Conservation (phyloP, 2,797 vertebrate genomes). For the Silurus aristotelis region DNA sequence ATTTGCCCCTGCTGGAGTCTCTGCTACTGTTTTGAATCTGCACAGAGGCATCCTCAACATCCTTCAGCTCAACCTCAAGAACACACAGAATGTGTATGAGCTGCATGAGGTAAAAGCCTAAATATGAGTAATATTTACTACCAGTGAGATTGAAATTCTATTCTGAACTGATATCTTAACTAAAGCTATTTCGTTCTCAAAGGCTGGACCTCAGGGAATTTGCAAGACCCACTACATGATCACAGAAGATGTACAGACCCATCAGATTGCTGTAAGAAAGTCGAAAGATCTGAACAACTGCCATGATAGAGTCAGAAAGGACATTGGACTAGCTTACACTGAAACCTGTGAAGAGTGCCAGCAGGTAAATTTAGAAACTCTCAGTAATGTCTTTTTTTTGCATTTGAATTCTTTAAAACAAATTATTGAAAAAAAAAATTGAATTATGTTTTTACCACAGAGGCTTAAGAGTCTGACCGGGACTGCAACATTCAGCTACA, state of each 20-base stretch:
- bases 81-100: too few species aligned
- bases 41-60: too few species aligned
- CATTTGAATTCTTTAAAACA: constrained; percentile 12
- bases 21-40: too few species aligned
- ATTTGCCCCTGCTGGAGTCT: too few species aligned
- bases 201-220: constrained; percentile 73
- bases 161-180: not conserved
- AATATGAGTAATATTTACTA: not conserved
- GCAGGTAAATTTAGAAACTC: constrained; percentile 67
- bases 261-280: constrained; percentile 69
- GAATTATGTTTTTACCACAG: constrained; percentile 60
- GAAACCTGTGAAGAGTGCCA: constrained; percentile 70
- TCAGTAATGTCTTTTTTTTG: not conserved
- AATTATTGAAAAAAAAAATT: not conserved
- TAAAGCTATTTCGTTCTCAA: constrained; percentile 26
- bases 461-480: constrained; percentile 71
- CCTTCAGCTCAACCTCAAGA: too few species aligned
- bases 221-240: constrained; percentile 83
- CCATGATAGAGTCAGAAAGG: constrained; percentile 73
- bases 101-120: too few species aligned
- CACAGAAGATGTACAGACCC: constrained; percentile 69
- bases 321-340: constrained; percentile 75
- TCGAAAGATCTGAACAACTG: constrained; percentile 77
- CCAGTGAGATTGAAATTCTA: not conserved
- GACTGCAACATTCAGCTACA: constrained; percentile 73